Evolutionary conservation across 2,888 invertebrate genomes (phyloP).

Genomic region (Pollenia amentaria): DNA sequence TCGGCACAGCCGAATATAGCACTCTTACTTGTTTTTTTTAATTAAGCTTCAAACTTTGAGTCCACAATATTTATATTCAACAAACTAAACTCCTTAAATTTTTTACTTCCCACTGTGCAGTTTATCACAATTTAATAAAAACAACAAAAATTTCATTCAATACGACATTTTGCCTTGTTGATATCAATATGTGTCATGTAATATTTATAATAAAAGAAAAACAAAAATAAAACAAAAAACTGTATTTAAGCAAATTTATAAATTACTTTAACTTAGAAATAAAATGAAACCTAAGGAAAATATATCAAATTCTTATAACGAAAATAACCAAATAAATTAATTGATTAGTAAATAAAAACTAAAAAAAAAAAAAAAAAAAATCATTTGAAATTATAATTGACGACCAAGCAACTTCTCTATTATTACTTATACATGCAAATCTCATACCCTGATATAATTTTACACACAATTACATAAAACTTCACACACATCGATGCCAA

Average conservation of each 20-base stretch:
- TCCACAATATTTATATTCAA: too few relatives aligned
- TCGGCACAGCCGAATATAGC: too few relatives aligned
- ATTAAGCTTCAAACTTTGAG: too few relatives aligned
- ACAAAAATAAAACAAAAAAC: constrained; percentile 15
- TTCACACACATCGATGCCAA: background rate
- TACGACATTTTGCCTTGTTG: constrained; percentile 75
- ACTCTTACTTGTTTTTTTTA: too few relatives aligned
- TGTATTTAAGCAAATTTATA: constrained; percentile 52
- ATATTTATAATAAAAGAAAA: constrained; percentile 51
- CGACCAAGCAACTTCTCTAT: constrained; percentile 73
- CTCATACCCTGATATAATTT: constrained; percentile 38
- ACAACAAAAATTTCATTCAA: constrained; percentile 34
- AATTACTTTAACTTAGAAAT: constrained; percentile 33
- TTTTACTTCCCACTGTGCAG: background rate
- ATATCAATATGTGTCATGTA: constrained; percentile 68
- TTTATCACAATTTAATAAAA: background rate
- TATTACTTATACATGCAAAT: constrained; percentile 63
- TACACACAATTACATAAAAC: background rate
- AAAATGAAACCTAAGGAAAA: constrained; percentile 27
- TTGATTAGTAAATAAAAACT: constrained; percentile 35
- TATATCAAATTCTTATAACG: constrained; percentile 57
- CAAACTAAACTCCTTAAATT: too few relatives aligned
- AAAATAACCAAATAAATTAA: constrained; percentile 38
- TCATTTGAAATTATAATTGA: constrained; percentile 62
- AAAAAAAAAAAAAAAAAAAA: constrained; percentile 42